Conservation (phyloP, 2,888 invertebrate species). For the Netelia inedita region DNA sequence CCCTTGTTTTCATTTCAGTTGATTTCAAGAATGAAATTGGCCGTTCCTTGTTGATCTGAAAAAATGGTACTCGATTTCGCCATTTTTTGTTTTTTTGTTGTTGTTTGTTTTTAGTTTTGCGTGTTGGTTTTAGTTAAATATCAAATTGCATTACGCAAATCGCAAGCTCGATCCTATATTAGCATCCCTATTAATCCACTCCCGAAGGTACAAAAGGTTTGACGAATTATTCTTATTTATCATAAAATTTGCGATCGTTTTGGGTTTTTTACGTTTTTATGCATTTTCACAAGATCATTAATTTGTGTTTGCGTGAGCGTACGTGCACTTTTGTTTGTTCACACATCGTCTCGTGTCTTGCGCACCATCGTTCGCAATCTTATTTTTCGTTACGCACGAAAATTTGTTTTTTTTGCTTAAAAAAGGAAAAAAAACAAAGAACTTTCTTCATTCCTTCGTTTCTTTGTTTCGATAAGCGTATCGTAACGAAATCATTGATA, state of each 20-base stretch:
- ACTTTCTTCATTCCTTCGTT: slow-evolving; percentile 49
- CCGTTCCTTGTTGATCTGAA: slow-evolving; percentile 48
- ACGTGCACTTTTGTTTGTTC: background rate
- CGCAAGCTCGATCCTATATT: background rate
- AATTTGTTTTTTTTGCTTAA: slow-evolving; percentile 10
- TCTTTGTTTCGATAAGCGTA: slow-evolving; percentile 3
- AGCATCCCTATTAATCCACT: background rate
- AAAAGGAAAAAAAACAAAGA: slow-evolving; percentile 10
- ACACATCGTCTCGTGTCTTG: background rate
- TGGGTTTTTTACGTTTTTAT: slow-evolving; percentile 48
- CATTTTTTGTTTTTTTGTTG: slow-evolving; percentile 45
- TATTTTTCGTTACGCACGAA: slow-evolving; percentile 4
- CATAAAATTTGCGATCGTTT: slow-evolving; percentile 58
- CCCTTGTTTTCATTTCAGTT: slow-evolving; percentile 71
- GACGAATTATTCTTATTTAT: slow-evolving; percentile 73
- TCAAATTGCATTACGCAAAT: background rate
- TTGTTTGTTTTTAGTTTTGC: slow-evolving; percentile 17
- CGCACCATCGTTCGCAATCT: slow-evolving; percentile 1
- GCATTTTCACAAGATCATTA: slow-evolving; percentile 70
- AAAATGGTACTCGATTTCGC: slow-evolving; percentile 41
- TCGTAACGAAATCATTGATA: slow-evolving; percentile 21
- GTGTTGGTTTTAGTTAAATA: background rate
- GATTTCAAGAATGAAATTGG: slow-evolving; percentile 50
- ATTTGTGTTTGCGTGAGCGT: slow-evolving; percentile 58
- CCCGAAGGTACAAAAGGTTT: slow-evolving; percentile 53